Percentiles rank a stretch among this genome's conserved stretches.
Evolutionary conservation across 2,113 vertebrate genomes (phyloP).

Genomic region (Xenopus tropicalis): UCB_Xtro_10.0 CM004443.2:164499501-164500000

Average conservation of each 20-base stretch:
- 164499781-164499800: constrained; percentile 77
- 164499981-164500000: constrained; percentile 74
- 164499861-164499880: constrained; percentile 73
- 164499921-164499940: constrained; percentile 45
- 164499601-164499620: constrained; percentile 92
- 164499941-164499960: constrained; percentile 76
- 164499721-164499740: constrained; percentile 86
- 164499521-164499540: constrained; percentile 64
- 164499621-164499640: constrained; percentile 87
- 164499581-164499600: constrained; percentile 91
- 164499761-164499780: constrained; percentile 76
- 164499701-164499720: constrained; percentile 71
- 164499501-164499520: constrained; percentile 60
- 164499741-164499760: constrained; percentile 80
- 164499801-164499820: constrained; percentile 67
- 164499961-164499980: constrained; percentile 30
- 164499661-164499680: constrained; percentile 55
- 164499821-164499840: constrained; percentile 68
- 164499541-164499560: constrained; percentile 67
- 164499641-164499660: constrained; percentile 62
- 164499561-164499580: constrained; percentile 64
- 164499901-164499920: constrained; percentile 51
- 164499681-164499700: neutral
- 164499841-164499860: constrained; percentile 71
- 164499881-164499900: constrained; percentile 61